A percentile compares a stretch with the other conserved stretches of the same genome.
Conservation (phyloP, 92 coral and sea anemone species). For the Muricea muricata region DNA sequence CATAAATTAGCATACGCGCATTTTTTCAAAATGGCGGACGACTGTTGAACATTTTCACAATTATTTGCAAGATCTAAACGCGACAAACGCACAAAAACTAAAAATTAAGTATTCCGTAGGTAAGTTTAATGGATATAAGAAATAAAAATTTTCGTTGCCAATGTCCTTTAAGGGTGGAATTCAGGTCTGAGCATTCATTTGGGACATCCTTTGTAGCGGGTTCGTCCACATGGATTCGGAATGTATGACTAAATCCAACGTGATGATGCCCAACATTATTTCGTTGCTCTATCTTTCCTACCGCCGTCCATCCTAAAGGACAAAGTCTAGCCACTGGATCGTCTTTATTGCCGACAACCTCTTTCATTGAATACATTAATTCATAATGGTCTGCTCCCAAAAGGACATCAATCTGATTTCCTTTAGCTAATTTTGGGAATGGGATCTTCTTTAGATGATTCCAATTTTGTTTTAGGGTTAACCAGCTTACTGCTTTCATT, state of each 20-base stretch:
- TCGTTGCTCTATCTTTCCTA: conserved; percentile 34
- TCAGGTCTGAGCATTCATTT: conserved; percentile 42
- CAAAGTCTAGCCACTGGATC: conserved; percentile 57
- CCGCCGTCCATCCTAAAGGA: conserved; percentile 73
- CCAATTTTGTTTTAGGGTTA: conserved; percentile 15
- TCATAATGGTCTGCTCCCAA: conserved; percentile 67
- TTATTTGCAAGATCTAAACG: too few species aligned
- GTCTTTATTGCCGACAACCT: conserved; percentile 41
- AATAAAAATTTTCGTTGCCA: too few species aligned
- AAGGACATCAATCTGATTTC: conserved; percentile 55
- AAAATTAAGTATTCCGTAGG: too few species aligned
- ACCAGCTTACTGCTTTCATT: conserved; percentile 66
- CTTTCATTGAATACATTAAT: conserved; percentile 31
- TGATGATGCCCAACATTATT: conserved; percentile 1
- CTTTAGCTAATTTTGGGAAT: conserved; percentile 57
- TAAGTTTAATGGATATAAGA: too few species aligned
- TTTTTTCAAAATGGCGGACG: too few species aligned
- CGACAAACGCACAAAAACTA: too few species aligned
- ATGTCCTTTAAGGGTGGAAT: conserved; percentile 43
- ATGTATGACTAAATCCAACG: conserved; percentile 65
- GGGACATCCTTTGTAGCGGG: conserved; percentile 10
- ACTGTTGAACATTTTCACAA: too few species aligned
- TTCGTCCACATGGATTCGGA: conserved; percentile 37
- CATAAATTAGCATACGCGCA: too few species aligned
- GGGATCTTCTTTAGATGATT: conserved; percentile 46